Evolutionary conservation across 2,113 vertebrate genomes (phyloP), one percentile per base, ranked within the genome.

Genomic region (Rhinogobius similis): DNA sequence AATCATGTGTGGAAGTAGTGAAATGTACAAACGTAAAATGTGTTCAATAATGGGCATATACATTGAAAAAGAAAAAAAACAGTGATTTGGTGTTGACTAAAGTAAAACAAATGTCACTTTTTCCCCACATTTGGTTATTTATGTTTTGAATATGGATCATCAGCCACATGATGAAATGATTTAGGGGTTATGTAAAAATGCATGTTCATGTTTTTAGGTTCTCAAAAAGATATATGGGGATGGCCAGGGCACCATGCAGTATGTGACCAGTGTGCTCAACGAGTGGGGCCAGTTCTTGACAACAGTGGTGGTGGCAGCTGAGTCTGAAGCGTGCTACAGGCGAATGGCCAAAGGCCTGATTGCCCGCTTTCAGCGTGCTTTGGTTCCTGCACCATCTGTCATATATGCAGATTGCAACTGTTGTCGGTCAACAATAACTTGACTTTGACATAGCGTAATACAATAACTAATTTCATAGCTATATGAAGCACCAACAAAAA

Each of bases 201-300:
- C n/a, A n/a, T n/a, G n/a, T n/a, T n/a, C n/a, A n/a, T n/a, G n/a
- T 10, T 21, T 23, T 23, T 56, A 26, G 53, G 9, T 56, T 56
- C 53, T 56, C 23, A 56, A 56, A 8, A 56, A 56, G 53, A 56
- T 56, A 6, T 56, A 56, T 13, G 53, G 53, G 1, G 53, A 56
- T 11, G 53, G 53, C 24, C 53, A 56, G 53, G 53, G 53, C 23
- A 56, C 53, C 53, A 26, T 56, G 24, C 53, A 56, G 23, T 24
- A 56, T 24, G 23, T 56, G 9, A 56, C 53, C 53, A 56, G 11
- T 21, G 53, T 56, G 23, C 53, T 56, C 3, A 56, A 56, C 26
- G 53, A 56, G 53, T 56, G 53, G 53, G 53, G 53, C 4, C 53
- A 56, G 53, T 56, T 27, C 53, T 44, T 56, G 53, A 56, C 53